Evolutionary conservation across 1,140 invertebrate genomes (phyloP).

Genomic region (Drosophila ironensis): DNA sequence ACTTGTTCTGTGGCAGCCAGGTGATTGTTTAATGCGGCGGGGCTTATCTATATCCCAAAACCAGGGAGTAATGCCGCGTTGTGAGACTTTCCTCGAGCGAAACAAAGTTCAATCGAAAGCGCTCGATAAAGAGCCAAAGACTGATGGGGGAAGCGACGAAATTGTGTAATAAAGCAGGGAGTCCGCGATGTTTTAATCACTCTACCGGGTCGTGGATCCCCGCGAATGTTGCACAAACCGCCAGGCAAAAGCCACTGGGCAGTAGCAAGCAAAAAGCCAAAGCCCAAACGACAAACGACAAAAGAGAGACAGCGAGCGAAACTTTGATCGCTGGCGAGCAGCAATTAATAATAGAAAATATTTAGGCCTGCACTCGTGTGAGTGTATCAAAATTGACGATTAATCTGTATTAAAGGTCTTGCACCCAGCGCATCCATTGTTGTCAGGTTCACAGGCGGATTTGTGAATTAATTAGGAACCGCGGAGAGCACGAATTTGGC

Average conservation of each 20-base stretch:
- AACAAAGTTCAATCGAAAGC: slow-evolving; percentile 38
- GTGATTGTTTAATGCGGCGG: slow-evolving; percentile 7
- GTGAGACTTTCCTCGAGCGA: slow-evolving; percentile 15
- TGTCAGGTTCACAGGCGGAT: slow-evolving; percentile 29
- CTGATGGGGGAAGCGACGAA: background rate
- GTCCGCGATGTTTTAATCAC: slow-evolving; percentile 4
- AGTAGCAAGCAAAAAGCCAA: background rate
- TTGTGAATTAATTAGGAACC: slow-evolving; percentile 38
- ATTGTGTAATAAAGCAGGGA: slow-evolving; percentile 27
- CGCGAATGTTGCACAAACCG: slow-evolving; percentile 32
- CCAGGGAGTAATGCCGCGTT: background rate
- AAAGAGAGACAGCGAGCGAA: background rate
- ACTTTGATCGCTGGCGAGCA: slow-evolving; percentile 40
- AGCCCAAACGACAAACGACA: slow-evolving; percentile 2
- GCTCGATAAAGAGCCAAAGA: slow-evolving; percentile 14
- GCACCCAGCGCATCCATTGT: slow-evolving; percentile 28
- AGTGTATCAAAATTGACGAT: slow-evolving; percentile 53
- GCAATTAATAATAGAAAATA: slow-evolving; percentile 46
- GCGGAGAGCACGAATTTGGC: slow-evolving; percentile 15
- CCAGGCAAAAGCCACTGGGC: slow-evolving; percentile 20
- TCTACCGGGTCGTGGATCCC: slow-evolving; percentile 11
- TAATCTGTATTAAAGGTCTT: slow-evolving; percentile 71
- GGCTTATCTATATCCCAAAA: slow-evolving; percentile 9
- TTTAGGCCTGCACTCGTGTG: slow-evolving; percentile 19
- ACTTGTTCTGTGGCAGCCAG: background rate